Base-by-base conservation (phyloP, 2,113 vertebrate genomes). In the Alosa alosa region DNA sequence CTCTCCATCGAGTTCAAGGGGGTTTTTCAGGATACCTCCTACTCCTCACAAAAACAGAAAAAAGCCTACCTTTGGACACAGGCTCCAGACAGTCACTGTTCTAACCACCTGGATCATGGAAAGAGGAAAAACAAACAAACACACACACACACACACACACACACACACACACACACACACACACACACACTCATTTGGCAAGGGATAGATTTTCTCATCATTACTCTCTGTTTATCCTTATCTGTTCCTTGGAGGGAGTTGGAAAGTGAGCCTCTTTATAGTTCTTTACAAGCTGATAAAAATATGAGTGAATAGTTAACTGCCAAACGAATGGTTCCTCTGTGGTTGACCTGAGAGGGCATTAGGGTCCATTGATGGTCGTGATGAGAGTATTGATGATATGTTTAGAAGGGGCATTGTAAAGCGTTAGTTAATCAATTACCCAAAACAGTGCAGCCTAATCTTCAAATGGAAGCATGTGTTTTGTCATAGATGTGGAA, bases 151-250 rank as follows among this genome's bases (percentile, higher is more conserved):
- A 3, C 52, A 83, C 41, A 57, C 55, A 44, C 41, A 44, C 41
- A 44, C 41, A 44, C 41, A 87, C 57, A 87, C 82, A 46, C 64
- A 49, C 45, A 20, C 15, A 17, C 4, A 57, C 4, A 57, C 4
- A 57, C 20, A 64, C 17, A 3, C 55, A 83, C 39, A 72, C 64
- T 72, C 7, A 87, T 84, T 46, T 78, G 60, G 41, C 20, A 11
- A 82, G 86, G 89, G 0, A 94, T 93, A 13, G 93, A 95, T 95
- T 95, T 93, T 89, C 89, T 93, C 91, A 88, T 91, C 92, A 94
- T 82, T 8, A 39, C 31, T 31, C 82, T 89, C 55, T 85, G 84
- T 83, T 22, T 50, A 72, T 15, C 83, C 83, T 93, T 93, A 93
- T 92, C 92, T 82, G 60, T 78, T 18, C 49, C 84, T 68, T 75